A percentile compares a stretch with the other conserved stretches of the same genome.
Evolutionary conservation across 2,113 vertebrate species (phyloP).

Genomic region (Toxotes jaculatrix): DNA sequence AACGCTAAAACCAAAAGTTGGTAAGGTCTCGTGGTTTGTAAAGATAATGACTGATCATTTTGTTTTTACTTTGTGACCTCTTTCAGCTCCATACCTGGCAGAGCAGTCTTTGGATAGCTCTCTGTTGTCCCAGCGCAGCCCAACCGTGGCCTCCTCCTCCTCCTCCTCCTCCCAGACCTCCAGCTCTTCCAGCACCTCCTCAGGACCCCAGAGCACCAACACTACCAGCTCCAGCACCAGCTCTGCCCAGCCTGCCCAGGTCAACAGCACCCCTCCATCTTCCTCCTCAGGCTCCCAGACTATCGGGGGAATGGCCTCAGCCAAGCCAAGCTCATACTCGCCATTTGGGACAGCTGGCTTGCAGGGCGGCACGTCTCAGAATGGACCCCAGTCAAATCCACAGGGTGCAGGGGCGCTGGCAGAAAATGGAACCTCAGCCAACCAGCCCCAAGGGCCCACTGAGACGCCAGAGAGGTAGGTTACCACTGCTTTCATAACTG

Average conservation of each 20-base stretch:
- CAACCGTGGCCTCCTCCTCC: conserved; percentile 80
- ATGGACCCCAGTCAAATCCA: conserved; percentile 75
- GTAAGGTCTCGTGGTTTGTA: neutral
- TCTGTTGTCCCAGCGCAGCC: conserved; percentile 92
- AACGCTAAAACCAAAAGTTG: neutral
- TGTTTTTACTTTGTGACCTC: conserved; percentile 2
- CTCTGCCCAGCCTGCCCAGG: conserved; percentile 83
- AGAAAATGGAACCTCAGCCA: conserved; percentile 82
- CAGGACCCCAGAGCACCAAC: conserved; percentile 87
- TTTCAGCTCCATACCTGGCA: conserved; percentile 93
- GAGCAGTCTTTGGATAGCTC: conserved; percentile 94
- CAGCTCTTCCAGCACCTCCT: conserved; percentile 79
- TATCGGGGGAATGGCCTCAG: conserved; percentile 82
- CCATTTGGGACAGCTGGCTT: conserved; percentile 86
- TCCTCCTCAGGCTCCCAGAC: conserved; percentile 86
- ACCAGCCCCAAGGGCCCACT: conserved; percentile 83
- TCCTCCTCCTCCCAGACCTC: conserved; percentile 81
- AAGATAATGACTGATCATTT: neutral
- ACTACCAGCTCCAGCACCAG: conserved; percentile 84
- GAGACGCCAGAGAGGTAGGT: conserved; percentile 93
- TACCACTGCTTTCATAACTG: neutral
- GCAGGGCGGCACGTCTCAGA: conserved; percentile 84
- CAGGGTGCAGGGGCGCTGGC: conserved; percentile 76
- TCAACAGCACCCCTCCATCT: conserved; percentile 87
- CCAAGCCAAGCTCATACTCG: conserved; percentile 90